Evolutionary conservation across 2,113 vertebrate species (phyloP).

Genomic region (Motacilla alba): DNA sequence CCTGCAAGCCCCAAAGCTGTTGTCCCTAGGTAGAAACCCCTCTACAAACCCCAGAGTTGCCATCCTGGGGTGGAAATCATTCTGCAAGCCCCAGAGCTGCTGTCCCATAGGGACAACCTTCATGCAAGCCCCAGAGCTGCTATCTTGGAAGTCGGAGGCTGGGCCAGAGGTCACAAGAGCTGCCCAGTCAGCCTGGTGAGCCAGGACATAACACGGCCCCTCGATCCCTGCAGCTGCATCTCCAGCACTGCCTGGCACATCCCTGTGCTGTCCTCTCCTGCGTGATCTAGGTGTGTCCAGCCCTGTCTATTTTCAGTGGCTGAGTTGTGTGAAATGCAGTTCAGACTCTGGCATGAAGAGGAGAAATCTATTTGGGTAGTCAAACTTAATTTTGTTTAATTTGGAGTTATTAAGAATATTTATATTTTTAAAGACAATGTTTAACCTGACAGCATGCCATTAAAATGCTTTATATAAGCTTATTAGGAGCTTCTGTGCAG

Average conservation of each 20-base stretch:
- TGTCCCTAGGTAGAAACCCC: neutral
- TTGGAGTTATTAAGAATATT: neutral
- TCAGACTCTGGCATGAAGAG: neutral
- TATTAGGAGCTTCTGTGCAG: constrained; percentile 40
- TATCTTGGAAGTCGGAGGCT: neutral
- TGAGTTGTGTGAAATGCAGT: neutral
- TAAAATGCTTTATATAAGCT: constrained; percentile 23
- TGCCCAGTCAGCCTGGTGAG: neutral
- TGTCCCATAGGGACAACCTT: neutral
- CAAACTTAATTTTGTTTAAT: neutral
- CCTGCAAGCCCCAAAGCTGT: neutral
- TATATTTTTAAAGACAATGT: neutral
- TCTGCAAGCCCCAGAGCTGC: neutral
- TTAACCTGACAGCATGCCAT: neutral
- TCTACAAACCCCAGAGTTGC: neutral
- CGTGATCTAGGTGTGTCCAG: neutral
- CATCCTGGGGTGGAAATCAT: neutral
- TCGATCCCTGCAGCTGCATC: neutral
- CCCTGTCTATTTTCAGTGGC: neutral
- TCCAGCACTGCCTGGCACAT: neutral
- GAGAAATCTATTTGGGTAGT: neutral
- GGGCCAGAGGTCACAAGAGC: neutral
- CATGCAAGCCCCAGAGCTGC: neutral
- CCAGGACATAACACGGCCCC: rapidly evolving
- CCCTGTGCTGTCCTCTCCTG: rapidly evolving